Base-by-base conservation (phyloP, 2,888 invertebrate species). In the Timandra comae region DNA sequence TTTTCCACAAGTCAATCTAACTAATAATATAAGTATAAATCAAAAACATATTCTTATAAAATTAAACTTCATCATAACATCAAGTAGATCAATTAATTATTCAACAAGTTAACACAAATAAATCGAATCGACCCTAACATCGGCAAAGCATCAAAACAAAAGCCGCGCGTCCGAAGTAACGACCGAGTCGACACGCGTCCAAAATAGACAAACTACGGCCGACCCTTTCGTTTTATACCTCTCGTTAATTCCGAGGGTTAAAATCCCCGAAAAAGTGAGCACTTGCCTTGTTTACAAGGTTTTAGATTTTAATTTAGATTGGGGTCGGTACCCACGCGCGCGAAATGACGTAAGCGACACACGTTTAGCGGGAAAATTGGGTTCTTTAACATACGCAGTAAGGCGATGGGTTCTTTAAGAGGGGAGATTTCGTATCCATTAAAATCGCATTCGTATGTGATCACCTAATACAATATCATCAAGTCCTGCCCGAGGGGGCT, bases 221-320 rank as follows among this genome's bases (percentile, higher is more conserved):
- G 55, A 61, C 68, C 76, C 77, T 65, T 73, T 62, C 57, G 56
- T 49, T 66, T 64, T 70, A 75, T 72, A 76, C 72, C 70, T 72
- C 80, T 73, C 79, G 84, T 80, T 85, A 84, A 85, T 84, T 73
- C 82, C 60, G 80, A 79, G 85, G 85, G 85, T 81, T 81, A 75
- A 82, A 84, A 84, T 85, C 86, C 80, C 85, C 84, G 84, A 86
- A 86, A 86, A 86, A 86, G 86, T 86, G 86, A 86, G 85, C 86
- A 86, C 86, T 86, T 85, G 86, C 77, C 86, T 86, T 86, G 86
- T 86, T 86, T 86, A 86, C 86, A 86, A 86, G 86, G 86, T 84
- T 86, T 86, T 86, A 86, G 86, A 86, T 86, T 86, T 86, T 86
- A 86, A 86, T 86, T 86, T 86, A 86, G 86, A 86, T 86, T 86